phyloP scores from a whole-genome alignment of 2,888 invertebrate genomes.

The Chrysolina oricalcia region DNA sequence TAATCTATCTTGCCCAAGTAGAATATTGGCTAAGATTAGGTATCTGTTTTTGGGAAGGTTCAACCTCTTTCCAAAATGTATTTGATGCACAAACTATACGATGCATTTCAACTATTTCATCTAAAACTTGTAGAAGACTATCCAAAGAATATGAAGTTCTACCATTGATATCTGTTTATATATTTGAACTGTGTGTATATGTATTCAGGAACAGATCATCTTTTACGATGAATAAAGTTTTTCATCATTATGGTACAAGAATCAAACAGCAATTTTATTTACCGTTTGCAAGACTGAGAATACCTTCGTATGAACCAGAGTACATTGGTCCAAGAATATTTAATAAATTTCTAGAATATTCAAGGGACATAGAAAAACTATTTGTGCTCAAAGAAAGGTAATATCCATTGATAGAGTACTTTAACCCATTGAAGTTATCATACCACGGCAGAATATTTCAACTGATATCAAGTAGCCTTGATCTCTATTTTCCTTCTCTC shows the following conservation, averaged over 20 bases:
- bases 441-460: too few relatives aligned
- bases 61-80: neutral
- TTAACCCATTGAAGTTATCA: neutral
- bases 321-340: constrained; percentile 23
- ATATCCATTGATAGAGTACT: neutral
- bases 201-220: too few relatives aligned
- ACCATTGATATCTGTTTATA: too few relatives aligned
- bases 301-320: constrained; percentile 16
- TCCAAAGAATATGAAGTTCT: too few relatives aligned
- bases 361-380: constrained; percentile 5
- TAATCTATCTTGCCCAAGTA: neutral
- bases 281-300: constrained; percentile 13
- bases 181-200: neutral
- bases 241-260: constrained; percentile 22
- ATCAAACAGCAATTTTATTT: constrained; percentile 13
- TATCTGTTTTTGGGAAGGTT: neutral
- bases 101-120: too few relatives aligned
- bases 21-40: neutral
- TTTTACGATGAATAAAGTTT: constrained; percentile 10
- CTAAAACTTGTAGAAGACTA: constrained; percentile 1
- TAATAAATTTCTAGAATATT: constrained; percentile 10
- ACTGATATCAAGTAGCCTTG: too few relatives aligned
- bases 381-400: constrained; percentile 12
- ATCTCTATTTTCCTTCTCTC: too few relatives aligned
- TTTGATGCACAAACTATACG: neutral